These are phyloP conservation scores for Saccopteryx leptura DNA, from an alignment of 2,113 vertebrate species.

Conservation along the genomic window DNA sequence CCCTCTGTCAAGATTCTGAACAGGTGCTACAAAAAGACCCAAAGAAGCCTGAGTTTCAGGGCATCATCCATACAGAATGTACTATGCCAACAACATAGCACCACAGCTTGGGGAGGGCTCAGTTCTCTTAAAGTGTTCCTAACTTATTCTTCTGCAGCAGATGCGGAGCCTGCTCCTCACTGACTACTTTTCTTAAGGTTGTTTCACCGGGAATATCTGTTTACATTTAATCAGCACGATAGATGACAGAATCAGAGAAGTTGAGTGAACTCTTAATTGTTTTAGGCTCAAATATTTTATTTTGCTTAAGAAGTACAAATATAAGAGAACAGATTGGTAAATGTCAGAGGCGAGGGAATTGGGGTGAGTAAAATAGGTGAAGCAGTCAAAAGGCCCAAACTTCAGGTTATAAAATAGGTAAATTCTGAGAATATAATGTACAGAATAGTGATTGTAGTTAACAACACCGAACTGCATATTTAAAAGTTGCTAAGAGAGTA, in stretches of 20 bases:
- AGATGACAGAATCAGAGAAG: background rate
- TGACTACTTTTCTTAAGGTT: background rate
- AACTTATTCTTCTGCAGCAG: background rate
- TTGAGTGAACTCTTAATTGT: background rate
- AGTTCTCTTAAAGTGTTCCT: background rate
- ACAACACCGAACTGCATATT: background rate
- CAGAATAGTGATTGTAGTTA: background rate
- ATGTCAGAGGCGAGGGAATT: background rate
- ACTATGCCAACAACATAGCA: background rate
- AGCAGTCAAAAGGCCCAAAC: background rate
- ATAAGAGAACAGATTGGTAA: background rate
- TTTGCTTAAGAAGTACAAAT: background rate
- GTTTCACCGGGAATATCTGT: background rate
- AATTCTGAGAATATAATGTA: background rate
- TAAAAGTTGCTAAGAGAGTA: background rate
- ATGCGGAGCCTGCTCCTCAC: accelerated
- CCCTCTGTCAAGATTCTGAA: background rate
- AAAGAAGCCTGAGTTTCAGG: background rate
- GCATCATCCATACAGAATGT: accelerated
- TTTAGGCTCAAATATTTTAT: background rate
- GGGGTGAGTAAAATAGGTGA: background rate
- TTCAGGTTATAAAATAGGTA: background rate
- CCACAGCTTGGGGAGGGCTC: background rate
- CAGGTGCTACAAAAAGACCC: background rate
- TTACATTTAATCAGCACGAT: background rate